These are phyloP conservation scores for Eptatretus atami DNA, from an alignment of 2,797 vertebrate genomes.

Conservation along the genomic window DNA sequence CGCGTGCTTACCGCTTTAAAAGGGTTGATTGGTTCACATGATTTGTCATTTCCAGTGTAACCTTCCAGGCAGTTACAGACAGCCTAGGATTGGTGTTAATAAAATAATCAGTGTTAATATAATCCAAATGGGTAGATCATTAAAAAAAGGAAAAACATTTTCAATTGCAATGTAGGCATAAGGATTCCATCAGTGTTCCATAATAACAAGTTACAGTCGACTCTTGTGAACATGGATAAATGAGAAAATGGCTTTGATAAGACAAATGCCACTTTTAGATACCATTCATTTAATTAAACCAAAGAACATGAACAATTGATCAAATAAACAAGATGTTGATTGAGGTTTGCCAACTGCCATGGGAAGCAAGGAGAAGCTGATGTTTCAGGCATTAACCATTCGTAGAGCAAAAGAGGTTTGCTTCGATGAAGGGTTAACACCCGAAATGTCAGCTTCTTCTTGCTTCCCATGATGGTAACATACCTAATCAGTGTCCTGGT, in stretches of 20 bases:
- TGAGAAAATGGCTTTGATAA: background rate
- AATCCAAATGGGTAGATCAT: background rate
- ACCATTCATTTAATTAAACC: accelerated
- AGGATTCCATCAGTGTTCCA: too few species aligned
- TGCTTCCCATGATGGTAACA: too few species aligned
- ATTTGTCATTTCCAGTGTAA: conserved; percentile 29
- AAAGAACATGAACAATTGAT: conserved; percentile 6
- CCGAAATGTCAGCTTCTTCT: too few species aligned
- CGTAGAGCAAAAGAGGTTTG: too few species aligned
- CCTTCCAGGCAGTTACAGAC: conserved; percentile 29
- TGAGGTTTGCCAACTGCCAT: too few species aligned
- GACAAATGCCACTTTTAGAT: background rate
- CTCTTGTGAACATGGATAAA: too few species aligned
- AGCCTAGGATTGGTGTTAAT: conserved; percentile 17
- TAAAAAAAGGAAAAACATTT: background rate
- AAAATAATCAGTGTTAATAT: conserved; percentile 3
- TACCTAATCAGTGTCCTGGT: too few species aligned
- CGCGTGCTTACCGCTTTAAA: conserved; percentile 26
- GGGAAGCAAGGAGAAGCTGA: too few species aligned
- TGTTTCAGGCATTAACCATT: too few species aligned
- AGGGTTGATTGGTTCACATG: conserved; percentile 23
- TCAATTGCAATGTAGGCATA: too few species aligned
- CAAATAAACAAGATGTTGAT: conserved; percentile 6
- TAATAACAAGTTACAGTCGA: too few species aligned
- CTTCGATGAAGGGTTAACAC: too few species aligned